phyloP scores from a whole-genome alignment of 2,797 vertebrate genomes.

The Sebastolobus altivelis region DNA sequence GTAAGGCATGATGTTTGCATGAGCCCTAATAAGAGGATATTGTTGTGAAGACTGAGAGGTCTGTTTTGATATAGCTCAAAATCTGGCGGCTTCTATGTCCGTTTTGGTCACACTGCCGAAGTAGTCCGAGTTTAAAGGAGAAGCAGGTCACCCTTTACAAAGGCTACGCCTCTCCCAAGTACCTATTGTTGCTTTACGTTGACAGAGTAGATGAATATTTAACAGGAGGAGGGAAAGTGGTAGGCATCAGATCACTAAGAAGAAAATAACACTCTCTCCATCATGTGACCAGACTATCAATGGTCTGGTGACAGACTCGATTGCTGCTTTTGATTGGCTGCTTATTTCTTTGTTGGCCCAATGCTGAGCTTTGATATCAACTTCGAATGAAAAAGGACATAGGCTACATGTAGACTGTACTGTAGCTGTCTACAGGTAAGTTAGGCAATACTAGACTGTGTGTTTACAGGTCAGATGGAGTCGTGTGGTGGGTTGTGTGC shows the following conservation, averaged over 20 bases:
- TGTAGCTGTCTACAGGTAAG: neutral
- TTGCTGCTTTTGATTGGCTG: constrained; percentile 46
- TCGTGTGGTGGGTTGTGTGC: neutral
- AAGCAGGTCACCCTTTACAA: constrained; percentile 3
- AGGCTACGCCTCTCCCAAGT: constrained; percentile 40
- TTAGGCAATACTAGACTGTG: neutral
- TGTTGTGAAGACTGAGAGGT: neutral
- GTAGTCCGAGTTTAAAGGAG: constrained; percentile 6
- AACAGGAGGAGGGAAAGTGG: constrained; percentile 58
- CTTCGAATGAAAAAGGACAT: constrained; percentile 3
- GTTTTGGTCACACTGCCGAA: constrained; percentile 14
- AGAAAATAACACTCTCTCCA: constrained; percentile 60
- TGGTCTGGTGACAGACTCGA: constrained; percentile 56
- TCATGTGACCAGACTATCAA: constrained; percentile 54
- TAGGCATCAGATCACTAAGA: constrained; percentile 66
- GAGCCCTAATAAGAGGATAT: neutral
- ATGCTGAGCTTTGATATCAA: constrained; percentile 19
- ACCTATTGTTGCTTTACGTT: constrained; percentile 62
- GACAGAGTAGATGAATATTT: constrained; percentile 65
- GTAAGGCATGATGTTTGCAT: neutral
- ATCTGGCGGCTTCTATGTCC: accelerated
- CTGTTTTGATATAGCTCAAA: neutral
- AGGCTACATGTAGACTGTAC: neutral
- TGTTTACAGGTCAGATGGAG: constrained; percentile 34
- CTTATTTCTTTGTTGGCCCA: constrained; percentile 5